Evolutionary conservation across 2,888 invertebrate genomes (phyloP).

Genomic region (Pachydiplax longipennis): DNA sequence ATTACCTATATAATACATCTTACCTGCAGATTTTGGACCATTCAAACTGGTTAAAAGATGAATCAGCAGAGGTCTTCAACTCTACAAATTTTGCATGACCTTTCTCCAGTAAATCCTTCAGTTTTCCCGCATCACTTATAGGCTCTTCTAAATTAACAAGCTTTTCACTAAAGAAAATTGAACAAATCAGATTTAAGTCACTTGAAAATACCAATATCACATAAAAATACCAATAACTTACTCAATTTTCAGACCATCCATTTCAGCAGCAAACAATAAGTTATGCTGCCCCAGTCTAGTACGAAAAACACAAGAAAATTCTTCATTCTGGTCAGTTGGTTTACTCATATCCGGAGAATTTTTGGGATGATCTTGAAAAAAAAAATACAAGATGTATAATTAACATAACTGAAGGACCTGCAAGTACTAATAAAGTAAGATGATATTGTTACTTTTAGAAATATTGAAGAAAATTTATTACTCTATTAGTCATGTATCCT

Average conservation of each 20-base stretch:
- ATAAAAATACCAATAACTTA: constrained; percentile 44
- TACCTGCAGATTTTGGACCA: not conserved
- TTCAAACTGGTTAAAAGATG: not conserved
- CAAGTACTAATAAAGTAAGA: no score
- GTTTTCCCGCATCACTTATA: constrained; percentile 54
- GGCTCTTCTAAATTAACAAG: not conserved
- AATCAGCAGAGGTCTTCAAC: constrained; percentile 67
- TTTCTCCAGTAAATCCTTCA: constrained; percentile 53
- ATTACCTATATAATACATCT: not conserved
- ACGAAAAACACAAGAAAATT: constrained; percentile 71
- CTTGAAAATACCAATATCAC: not conserved
- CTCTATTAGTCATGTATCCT: no score
- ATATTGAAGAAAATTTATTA: no score
- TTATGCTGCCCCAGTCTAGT: constrained; percentile 67
- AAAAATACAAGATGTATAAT: no score
- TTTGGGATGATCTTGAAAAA: constrained; percentile 61
- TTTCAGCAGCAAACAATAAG: constrained; percentile 77
- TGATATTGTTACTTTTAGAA: no score
- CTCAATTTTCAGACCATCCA: constrained; percentile 68
- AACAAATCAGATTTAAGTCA: not conserved
- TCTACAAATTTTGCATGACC: constrained; percentile 68
- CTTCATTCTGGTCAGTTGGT: constrained; percentile 72
- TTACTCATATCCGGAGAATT: constrained; percentile 62
- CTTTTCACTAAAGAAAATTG: no score
- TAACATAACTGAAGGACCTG: no score